A percentile compares a stretch with the other conserved stretches of the same genome.
Conservation (phyloP, 2,113 vertebrate genomes). For the Proterorhinus semilunaris region DNA sequence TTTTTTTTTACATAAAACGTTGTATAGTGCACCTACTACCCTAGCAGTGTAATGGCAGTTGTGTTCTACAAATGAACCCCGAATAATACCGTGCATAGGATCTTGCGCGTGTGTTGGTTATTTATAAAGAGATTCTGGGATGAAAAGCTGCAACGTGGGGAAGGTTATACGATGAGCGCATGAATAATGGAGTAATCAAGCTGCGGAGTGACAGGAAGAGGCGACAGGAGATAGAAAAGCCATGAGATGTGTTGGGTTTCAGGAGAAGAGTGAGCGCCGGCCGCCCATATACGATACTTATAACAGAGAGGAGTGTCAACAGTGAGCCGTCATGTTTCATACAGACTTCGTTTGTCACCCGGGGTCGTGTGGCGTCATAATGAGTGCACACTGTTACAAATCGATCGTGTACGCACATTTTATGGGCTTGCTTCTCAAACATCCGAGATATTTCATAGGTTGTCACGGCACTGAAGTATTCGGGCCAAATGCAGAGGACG, state of each 20-base stretch:
- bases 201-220: constrained; percentile 20
- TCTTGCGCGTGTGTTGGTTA: constrained; percentile 12
- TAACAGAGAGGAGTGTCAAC: constrained; percentile 30
- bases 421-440: no score
- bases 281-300: constrained; percentile 16
- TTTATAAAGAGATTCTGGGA: constrained; percentile 31
- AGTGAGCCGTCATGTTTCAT: constrained; percentile 31
- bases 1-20: no score
- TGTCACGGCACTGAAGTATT: no score
- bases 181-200: constrained; percentile 40
- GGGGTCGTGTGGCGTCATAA: constrained; percentile 17
- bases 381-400: constrained; percentile 1
- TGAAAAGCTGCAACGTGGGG: constrained; percentile 16
- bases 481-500: no score
- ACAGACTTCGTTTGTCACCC: constrained; percentile 19
- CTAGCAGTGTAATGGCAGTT: no score
- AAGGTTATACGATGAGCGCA: constrained; percentile 5
- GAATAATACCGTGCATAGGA: no score
- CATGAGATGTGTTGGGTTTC: constrained; percentile 34
- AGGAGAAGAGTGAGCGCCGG: constrained; percentile 25
- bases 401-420: background rate
- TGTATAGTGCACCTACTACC: no score
- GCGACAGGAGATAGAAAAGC: background rate
- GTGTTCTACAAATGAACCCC: no score
- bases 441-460: no score